Evolutionary conservation across 1,140 invertebrate species (phyloP).

Genomic region (Mercenaria mercenaria): DNA sequence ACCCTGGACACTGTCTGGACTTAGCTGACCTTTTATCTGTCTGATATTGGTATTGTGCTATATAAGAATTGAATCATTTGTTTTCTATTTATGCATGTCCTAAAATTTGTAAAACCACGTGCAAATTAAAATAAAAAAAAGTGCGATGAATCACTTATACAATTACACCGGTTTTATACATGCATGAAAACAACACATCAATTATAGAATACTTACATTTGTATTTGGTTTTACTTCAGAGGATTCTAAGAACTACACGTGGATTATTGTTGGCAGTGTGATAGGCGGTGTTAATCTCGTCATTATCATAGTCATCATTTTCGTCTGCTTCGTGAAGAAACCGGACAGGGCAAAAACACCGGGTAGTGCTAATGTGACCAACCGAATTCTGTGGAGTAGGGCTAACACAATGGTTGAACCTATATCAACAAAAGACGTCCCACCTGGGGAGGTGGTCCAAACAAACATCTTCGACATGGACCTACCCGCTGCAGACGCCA

Average conservation of each 20-base stretch:
- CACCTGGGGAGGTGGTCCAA: constrained; percentile 18
- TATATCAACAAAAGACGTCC: background rate
- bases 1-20: too few relatives aligned
- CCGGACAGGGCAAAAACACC: background rate
- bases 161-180: too few relatives aligned
- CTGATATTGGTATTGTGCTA: too few relatives aligned
- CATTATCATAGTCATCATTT: background rate
- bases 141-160: too few relatives aligned
- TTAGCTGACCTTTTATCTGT: too few relatives aligned
- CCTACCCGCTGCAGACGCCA: background rate
- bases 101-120: too few relatives aligned
- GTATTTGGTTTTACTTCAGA: background rate
- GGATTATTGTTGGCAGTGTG: constrained; percentile 9
- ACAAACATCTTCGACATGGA: constrained; percentile 56
- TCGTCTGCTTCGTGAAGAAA: constrained; percentile 16
- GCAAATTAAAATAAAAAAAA: too few relatives aligned
- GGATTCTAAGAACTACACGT: background rate
- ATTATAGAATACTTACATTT: too few relatives aligned
- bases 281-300: background rate
- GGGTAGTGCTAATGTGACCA: background rate
- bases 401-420: background rate
- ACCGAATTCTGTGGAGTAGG: constrained; percentile 3
- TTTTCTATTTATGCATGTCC: too few relatives aligned
- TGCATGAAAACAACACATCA: too few relatives aligned
- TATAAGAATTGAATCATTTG: too few relatives aligned